A percentile compares a stretch with the other conserved stretches of the same genome.
These are phyloP conservation scores for Rhinolophus ferrumequinum DNA, from an alignment of 2,113 vertebrate species.

Conservation along the genomic window DNA sequence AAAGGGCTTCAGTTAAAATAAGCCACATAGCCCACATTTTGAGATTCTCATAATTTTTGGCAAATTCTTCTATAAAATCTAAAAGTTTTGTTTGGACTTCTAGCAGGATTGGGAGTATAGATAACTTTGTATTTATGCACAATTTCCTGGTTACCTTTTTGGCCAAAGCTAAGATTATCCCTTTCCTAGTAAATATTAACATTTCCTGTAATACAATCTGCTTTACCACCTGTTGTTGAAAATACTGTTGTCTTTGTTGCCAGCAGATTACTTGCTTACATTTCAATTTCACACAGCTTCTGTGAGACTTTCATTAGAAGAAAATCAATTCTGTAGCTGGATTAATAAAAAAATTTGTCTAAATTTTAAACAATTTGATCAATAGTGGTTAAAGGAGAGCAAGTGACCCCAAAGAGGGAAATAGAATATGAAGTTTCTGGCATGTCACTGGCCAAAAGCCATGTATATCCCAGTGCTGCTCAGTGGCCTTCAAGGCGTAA, in stretches of 20 bases:
- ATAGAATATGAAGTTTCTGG: background rate
- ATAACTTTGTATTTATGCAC: background rate
- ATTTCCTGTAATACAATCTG: constrained; percentile 67
- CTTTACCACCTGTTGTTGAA: constrained; percentile 53
- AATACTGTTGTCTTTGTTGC: constrained; percentile 48
- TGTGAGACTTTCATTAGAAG: constrained; percentile 44
- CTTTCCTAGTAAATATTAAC: constrained; percentile 50
- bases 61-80: background rate
- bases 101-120: background rate
- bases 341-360: constrained; percentile 51
- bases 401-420: background rate
- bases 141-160: constrained; percentile 22
- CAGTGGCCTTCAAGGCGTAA: background rate
- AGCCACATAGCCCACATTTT: background rate
- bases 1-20: background rate
- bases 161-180: constrained; percentile 9
- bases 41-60: background rate
- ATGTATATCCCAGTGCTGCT: background rate
- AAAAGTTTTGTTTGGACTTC: background rate
- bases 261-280: constrained; percentile 44
- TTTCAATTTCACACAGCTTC: constrained; percentile 57
- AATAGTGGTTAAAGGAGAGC: background rate
- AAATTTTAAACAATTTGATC: background rate
- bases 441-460: background rate
- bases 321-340: constrained; percentile 48